Evolutionary conservation across 1,140 invertebrate species (phyloP), one percentile per base, ranked within the genome.

Genomic region (Diorhabda carinulata): DNA sequence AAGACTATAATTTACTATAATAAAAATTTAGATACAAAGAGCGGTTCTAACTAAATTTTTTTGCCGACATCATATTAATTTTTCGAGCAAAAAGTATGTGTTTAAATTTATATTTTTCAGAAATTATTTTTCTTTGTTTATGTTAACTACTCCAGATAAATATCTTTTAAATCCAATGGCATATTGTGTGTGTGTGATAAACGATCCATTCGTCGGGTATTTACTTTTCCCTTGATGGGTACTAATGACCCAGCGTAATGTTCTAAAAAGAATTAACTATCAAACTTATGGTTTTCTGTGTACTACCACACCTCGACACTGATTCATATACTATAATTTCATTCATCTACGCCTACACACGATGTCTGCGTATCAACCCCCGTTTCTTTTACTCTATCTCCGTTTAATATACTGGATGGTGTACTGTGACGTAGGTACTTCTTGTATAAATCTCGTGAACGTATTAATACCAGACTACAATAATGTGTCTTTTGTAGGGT

Each of bases 261-360:
- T 67, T 67, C 57, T 60, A 67, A 41, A 57, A 67, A 65, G 64
- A 65, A 65, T 65, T 65, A 65, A 65, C 64, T 45, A 45, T 67
- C 58, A 56, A 60, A 67, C 65, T 67, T 60, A 60, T 67, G 65
- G 40, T 43, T 45, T 60, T 67, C 65, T 67, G 65, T 67, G 65
- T 67, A 67, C 58, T 45, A 67, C 65, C 65, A 67, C 65, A 56
- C 65, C 65, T 67, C 57, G 57, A 67, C 65, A 67, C 65, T 67
- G 65, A 67, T 67, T 67, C 65, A 67, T 67, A 67, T 67, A 67
- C 65, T 67, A 67, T 67, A 67, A 67, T 67, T 67, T 67, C 65
- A 67, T 67, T 67, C 65, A 67, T 67, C 65, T 67, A 67, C 65
- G 45, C 65, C 65, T 60, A 67, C 65, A 25, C 25, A 60, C 57